phyloP scores from a whole-genome alignment of 2,888 invertebrate genomes.

The Antheraea yamamai region DNA sequence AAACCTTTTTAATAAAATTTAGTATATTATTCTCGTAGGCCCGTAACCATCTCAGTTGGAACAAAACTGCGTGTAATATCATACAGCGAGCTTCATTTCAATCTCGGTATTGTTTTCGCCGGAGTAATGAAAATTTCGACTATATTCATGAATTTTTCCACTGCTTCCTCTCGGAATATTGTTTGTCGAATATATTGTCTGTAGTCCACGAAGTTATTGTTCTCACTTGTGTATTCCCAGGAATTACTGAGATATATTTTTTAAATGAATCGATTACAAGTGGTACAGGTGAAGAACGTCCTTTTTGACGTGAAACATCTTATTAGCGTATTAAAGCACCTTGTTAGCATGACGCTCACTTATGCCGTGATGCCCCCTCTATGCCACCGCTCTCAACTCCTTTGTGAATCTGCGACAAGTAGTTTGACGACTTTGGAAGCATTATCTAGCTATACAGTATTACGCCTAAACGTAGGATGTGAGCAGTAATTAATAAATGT shows the following conservation, averaged over 20 bases:
- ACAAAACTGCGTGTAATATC: constrained; percentile 54
- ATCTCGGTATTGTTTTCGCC: constrained; percentile 56
- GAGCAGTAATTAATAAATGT: no score
- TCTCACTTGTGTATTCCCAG: constrained; percentile 15
- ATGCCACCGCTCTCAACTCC: no score
- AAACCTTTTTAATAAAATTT: constrained; percentile 34
- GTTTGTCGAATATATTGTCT: constrained; percentile 29
- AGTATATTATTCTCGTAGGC: constrained; percentile 16
- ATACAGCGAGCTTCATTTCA: constrained; percentile 56
- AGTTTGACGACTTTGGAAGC: no score
- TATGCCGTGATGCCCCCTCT: no score
- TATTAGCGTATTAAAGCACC: no score
- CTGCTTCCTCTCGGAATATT: constrained; percentile 38
- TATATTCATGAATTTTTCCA: constrained; percentile 47
- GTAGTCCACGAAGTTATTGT: constrained; percentile 25
- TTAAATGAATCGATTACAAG: not conserved
- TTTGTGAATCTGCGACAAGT: no score
- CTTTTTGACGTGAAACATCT: no score
- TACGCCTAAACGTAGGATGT: no score
- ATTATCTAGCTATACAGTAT: no score
- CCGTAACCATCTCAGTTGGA: constrained; percentile 32
- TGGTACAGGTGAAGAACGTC: no score
- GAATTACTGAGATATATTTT: not conserved
- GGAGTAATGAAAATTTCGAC: constrained; percentile 63
- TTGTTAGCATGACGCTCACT: no score